These are phyloP conservation scores for Ailuropoda melanoleuca DNA, from an alignment of 2,113 vertebrate species.

Conservation along the genomic window DNA sequence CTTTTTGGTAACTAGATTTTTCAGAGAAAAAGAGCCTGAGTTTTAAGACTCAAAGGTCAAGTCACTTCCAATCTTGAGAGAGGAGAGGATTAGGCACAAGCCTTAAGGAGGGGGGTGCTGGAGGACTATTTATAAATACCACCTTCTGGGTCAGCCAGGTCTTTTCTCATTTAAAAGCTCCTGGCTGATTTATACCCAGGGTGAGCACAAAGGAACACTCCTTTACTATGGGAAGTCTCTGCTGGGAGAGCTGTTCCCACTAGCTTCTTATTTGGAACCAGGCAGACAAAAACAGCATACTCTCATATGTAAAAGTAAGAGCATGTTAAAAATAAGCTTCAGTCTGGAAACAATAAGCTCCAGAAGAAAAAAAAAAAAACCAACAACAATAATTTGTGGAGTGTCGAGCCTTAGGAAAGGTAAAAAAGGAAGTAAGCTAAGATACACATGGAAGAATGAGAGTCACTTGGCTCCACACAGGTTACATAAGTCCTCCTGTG, in stretches of 20 bases:
- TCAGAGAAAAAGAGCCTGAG: constrained; percentile 45
- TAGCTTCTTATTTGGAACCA: not conserved
- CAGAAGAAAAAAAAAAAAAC: not conserved
- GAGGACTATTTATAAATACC: constrained; percentile 82
- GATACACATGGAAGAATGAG: not conserved
- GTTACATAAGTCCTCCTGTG: not conserved
- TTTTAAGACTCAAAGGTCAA: constrained; percentile 81
- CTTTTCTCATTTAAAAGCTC: constrained; percentile 80
- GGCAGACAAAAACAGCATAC: not conserved
- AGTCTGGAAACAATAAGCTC: not conserved
- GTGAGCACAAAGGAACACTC: not conserved
- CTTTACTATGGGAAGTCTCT: not conserved
- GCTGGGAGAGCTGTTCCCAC: not conserved
- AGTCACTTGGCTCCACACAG: not conserved
- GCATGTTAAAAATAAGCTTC: constrained; percentile 1
- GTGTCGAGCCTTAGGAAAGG: not conserved
- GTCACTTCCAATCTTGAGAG: constrained; percentile 74
- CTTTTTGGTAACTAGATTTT: constrained; percentile 35
- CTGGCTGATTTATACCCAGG: constrained; percentile 64
- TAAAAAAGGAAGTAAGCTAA: constrained; percentile 5
- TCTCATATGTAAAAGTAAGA: not conserved
- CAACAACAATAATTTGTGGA: not conserved
- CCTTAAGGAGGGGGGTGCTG: constrained; percentile 57
- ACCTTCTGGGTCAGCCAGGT: constrained; percentile 81
- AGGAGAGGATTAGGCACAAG: constrained; percentile 81